Evolutionary conservation across 2,797 vertebrate species (phyloP).

Genomic region (Liasis olivaceus): DNA sequence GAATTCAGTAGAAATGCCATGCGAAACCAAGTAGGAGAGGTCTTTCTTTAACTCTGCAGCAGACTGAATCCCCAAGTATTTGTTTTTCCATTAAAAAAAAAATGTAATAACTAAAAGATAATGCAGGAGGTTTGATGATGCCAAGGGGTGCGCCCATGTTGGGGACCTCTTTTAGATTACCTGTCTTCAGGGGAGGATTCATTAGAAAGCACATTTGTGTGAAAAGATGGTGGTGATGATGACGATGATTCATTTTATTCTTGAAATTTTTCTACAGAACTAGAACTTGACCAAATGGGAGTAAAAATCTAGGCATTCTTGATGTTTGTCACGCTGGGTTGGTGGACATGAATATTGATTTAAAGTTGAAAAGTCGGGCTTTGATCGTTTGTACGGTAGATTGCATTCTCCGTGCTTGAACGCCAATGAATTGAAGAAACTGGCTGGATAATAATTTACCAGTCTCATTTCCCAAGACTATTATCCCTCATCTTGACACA

Average conservation of each 20-base stretch:
- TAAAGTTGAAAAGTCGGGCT: slow-evolving; percentile 35
- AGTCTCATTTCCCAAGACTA: slow-evolving; percentile 53
- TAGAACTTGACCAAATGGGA: slow-evolving; percentile 24
- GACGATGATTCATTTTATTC: neutral
- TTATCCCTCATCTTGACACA: slow-evolving; percentile 73
- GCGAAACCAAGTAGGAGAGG: too few species aligned
- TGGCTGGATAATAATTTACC: slow-evolving; percentile 62
- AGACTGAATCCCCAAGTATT: too few species aligned
- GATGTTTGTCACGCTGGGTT: slow-evolving; percentile 6
- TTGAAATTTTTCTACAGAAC: neutral
- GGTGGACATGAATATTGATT: neutral
- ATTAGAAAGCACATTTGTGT: neutral
- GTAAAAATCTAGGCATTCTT: slow-evolving; percentile 34
- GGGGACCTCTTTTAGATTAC: neutral
- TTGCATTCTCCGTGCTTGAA: slow-evolving; percentile 54
- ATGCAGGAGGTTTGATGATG: too few species aligned
- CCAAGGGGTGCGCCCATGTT: too few species aligned
- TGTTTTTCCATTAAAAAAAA: too few species aligned
- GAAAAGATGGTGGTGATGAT: neutral
- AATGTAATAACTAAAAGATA: too few species aligned
- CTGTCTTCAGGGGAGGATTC: neutral
- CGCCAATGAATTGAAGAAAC: slow-evolving; percentile 45
- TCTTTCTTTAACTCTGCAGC: too few species aligned
- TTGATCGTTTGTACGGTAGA: slow-evolving; percentile 28
- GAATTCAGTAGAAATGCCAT: too few species aligned